These are phyloP conservation scores for Gadus chalcogrammus DNA, from an alignment of 2,113 vertebrate species.

Conservation along the genomic window DNA sequence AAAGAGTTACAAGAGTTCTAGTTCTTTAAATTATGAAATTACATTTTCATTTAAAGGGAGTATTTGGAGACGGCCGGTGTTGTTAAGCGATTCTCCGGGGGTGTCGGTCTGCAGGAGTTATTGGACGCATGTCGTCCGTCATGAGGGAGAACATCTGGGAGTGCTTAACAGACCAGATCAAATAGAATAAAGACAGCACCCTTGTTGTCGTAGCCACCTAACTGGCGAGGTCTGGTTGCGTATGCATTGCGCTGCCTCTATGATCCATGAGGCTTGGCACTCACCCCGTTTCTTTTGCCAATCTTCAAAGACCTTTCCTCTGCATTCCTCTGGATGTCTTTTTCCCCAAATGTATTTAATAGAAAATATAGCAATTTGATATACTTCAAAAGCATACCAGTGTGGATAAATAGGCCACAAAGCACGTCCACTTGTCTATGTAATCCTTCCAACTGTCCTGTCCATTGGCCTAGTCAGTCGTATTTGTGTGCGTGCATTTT, in stretches of 20 bases:
- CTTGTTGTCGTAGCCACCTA: not conserved
- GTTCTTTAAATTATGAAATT: too few species aligned
- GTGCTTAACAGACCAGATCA: not conserved
- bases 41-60: too few species aligned
- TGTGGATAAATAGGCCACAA: not conserved
- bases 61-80: too few species aligned
- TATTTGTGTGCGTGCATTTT: constrained; percentile 4
- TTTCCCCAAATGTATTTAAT: too few species aligned
- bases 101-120: too few species aligned
- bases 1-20: too few species aligned
- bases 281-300: not conserved
- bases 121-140: not conserved
- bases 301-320: constrained; percentile 4
- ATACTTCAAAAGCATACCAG: constrained; percentile 9
- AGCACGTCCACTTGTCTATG: not conserved
- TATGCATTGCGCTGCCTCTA: not conserved
- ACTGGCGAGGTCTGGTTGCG: not conserved
- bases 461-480: not conserved
- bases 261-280: not conserved
- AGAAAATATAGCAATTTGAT: not conserved
- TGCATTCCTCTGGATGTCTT: constrained; percentile 8
- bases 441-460: not conserved
- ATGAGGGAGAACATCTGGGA: not conserved
- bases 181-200: not conserved
- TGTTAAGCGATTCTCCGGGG: too few species aligned